Percentiles rank a stretch among this genome's conserved stretches.
Evolutionary conservation across 2,797 vertebrate species (phyloP).

Genomic region (Scomberomorus guttatus): DNA sequence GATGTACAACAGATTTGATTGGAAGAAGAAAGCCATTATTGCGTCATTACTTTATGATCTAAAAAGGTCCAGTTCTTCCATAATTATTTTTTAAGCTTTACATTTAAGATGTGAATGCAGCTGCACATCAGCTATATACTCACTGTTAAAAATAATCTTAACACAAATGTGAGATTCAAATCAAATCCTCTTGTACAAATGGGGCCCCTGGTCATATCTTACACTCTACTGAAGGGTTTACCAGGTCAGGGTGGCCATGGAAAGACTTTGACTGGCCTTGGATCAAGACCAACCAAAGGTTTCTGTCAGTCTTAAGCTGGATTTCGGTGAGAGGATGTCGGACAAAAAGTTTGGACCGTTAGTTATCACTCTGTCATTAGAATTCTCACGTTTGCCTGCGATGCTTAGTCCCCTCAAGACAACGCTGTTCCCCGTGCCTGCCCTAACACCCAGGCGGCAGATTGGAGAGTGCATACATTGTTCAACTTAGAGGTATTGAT

Average conservation of each 20-base stretch:
- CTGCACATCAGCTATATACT: not conserved
- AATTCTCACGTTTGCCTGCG: conserved; percentile 87
- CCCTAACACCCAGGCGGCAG: conserved; percentile 68
- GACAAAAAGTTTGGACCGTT: conserved; percentile 65
- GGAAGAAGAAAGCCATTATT: not conserved
- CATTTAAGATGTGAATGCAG: conserved; percentile 32
- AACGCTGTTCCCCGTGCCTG: conserved; percentile 83
- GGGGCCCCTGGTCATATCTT: conserved; percentile 67
- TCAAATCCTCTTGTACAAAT: conserved; percentile 70
- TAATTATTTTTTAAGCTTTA: conserved; percentile 10
- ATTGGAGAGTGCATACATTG: conserved; percentile 64
- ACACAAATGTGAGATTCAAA: conserved; percentile 34
- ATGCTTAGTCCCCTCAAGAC: conserved; percentile 87
- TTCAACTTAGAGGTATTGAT: conserved; percentile 12
- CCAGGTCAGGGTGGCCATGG: conserved; percentile 67
- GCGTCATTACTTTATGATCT: not conserved
- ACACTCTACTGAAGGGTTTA: conserved; percentile 64
- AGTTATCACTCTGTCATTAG: conserved; percentile 81
- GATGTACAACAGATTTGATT: conserved; percentile 61
- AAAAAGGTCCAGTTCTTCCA: conserved; percentile 21
- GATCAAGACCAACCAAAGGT: conserved; percentile 74
- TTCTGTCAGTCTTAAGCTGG: conserved; percentile 68
- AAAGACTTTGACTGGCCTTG: conserved; percentile 76
- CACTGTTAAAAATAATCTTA: not conserved
- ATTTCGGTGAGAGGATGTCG: conserved; percentile 69